A percentile compares a stretch with the other conserved stretches of the same genome.
Conservation (phyloP, 1,140 invertebrate genomes). For the Centruroides sculpturatus region DNA sequence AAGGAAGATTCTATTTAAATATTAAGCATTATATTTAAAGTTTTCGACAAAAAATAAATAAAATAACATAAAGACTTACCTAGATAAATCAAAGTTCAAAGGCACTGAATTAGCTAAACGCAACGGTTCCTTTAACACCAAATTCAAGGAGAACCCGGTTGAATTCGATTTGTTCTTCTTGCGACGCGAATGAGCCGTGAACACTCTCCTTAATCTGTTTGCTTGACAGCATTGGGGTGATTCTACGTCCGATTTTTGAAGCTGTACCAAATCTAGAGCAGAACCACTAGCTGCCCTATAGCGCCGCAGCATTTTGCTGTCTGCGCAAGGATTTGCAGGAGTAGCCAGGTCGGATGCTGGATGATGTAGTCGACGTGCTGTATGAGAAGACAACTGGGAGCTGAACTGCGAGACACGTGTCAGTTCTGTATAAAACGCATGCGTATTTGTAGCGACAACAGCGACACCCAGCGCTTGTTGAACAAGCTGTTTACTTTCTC, state of each 20-base stretch:
- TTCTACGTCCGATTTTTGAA: constrained; percentile 7
- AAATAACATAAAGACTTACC: constrained; percentile 6
- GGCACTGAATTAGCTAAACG: constrained; percentile 33
- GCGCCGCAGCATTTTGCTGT: constrained; percentile 7
- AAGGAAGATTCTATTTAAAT: no score
- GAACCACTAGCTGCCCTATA: constrained; percentile 13
- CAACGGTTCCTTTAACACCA: constrained; percentile 33
- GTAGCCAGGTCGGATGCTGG: no score
- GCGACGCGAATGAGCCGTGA: constrained; percentile 29
- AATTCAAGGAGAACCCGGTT: constrained; percentile 25
- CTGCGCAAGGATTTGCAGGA: background rate
- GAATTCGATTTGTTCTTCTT: constrained; percentile 20
- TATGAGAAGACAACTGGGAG: no score
- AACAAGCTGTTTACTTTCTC: no score
- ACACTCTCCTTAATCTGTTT: constrained; percentile 29
- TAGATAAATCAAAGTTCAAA: constrained; percentile 25
- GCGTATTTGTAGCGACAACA: no score
- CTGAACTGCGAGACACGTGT: no score
- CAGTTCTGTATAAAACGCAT: no score
- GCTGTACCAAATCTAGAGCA: constrained; percentile 7
- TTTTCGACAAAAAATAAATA: no score
- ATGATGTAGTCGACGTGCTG: no score
- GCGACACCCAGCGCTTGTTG: no score
- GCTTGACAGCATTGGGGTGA: constrained; percentile 4
- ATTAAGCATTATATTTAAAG: no score